Base-by-base conservation (phyloP, 2,113 vertebrate species). In the Pseudorhombus dupliciocellatus region DNA sequence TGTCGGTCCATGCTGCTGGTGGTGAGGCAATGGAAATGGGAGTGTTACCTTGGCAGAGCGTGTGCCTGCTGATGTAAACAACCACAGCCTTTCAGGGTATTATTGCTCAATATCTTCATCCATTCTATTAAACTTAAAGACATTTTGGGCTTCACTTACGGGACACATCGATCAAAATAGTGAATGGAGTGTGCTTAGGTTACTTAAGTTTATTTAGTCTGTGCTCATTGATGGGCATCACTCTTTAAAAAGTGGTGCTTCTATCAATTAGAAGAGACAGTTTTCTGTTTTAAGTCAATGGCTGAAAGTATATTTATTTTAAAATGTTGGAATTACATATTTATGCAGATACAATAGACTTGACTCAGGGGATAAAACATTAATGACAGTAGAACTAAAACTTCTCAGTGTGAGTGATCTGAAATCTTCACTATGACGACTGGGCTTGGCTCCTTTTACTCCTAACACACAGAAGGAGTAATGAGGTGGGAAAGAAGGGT, bases 401-500 rank as follows among this genome's bases (percentile, higher is more conserved):
- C 4, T 1, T 66, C 18, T 61, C 64, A 69, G 52, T 74, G 40
- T 42, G 20, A 9, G 22, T 57, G 50, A 73, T 70, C 31, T 76
- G 59, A 70, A 70, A 50, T 34, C 16, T 54, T 48, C 16, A 7
- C 46, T 70, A 56, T 52, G 24, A 65, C 31, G 34, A 53, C 21
- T 59, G 16, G 34, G 3, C 22, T 30, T 25, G 46, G 59, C 22
- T 72, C 20, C 46, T 60, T 56, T 57, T 11, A 28, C 53, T 48
- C 50, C 66, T 61, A 61, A 73, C 21, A 16, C 48, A 79, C n/a
- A 15, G 63, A 2, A 16, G 60, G 30, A 53, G 34, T 57, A 69
- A 79, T 74, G 66, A 56, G 40, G 40, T 42, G 26, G 46, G 44
- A 80, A 72, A 65, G 51, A 64, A 66, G 31, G 63, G 22, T 34